A percentile compares a stretch with the other conserved stretches of the same genome.
phyloP scores from a whole-genome alignment of 2,113 vertebrate genomes.

The Argyrosomus japonicus region DNA sequence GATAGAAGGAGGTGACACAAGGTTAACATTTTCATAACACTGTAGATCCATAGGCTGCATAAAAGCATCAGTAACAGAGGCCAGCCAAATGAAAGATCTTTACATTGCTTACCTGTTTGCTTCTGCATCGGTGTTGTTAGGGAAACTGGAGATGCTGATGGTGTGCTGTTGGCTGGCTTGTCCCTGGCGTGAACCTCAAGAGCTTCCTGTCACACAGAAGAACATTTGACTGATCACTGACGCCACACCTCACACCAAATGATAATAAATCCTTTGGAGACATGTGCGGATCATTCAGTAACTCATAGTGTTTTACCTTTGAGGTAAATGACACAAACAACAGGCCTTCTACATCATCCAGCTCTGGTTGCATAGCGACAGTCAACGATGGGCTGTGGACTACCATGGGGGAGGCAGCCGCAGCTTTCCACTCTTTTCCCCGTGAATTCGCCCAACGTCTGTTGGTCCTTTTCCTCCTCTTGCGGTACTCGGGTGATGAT shows the following conservation, averaged over 20 bases:
- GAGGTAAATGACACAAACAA: constrained; percentile 94
- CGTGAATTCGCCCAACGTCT: constrained; percentile 50
- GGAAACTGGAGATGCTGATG: constrained; percentile 24
- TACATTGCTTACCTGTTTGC: constrained; percentile 32
- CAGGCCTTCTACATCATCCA: constrained; percentile 95
- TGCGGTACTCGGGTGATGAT: constrained; percentile 25
- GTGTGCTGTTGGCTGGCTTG: constrained; percentile 64
- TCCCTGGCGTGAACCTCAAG: constrained; percentile 89
- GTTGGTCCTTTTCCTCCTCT: constrained; percentile 80
- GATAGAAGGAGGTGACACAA: neutral
- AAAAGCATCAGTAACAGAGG: neutral
- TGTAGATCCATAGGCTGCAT: neutral
- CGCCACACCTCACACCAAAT: neutral
- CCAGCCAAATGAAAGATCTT: neutral
- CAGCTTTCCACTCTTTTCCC: constrained; percentile 45
- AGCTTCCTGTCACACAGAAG: constrained; percentile 86
- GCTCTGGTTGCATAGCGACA: constrained; percentile 89
- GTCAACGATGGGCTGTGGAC: constrained; percentile 70
- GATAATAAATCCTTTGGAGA: neutral
- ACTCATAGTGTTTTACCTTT: constrained; percentile 85
- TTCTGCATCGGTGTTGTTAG: constrained; percentile 49
- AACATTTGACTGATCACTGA: neutral
- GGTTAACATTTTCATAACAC: neutral
- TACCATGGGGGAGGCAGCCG: constrained; percentile 31
- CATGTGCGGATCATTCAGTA: neutral